Percentiles rank a stretch among this genome's conserved stretches.
Evolutionary conservation across 1,140 invertebrate species (phyloP).

Genomic region (Heliothis subflexa): DNA sequence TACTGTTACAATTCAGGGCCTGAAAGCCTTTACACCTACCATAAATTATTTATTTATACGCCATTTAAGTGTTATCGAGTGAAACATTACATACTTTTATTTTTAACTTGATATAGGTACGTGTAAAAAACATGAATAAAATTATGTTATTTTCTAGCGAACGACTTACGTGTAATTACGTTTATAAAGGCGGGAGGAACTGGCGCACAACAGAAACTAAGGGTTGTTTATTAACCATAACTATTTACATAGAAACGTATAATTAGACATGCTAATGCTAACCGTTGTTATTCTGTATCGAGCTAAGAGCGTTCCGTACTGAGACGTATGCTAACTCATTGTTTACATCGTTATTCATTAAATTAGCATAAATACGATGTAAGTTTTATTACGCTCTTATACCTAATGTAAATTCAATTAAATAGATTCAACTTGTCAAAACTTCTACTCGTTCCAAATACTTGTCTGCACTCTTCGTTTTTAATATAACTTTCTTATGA

Average conservation of each 20-base stretch:
- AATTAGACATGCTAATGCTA: slow-evolving; percentile 1
- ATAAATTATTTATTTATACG: too few relatives aligned
- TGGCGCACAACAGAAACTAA: neutral
- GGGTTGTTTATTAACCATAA: neutral
- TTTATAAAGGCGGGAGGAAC: neutral
- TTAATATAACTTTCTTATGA: neutral
- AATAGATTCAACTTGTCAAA: neutral
- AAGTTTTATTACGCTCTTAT: neutral
- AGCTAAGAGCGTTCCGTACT: neutral
- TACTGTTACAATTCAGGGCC: too few relatives aligned
- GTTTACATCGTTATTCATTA: neutral
- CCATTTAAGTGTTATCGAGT: too few relatives aligned
- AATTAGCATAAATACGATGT: neutral
- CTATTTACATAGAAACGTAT: neutral
- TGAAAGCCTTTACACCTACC: too few relatives aligned
- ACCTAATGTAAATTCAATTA: slow-evolving; percentile 6
- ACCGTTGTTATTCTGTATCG: slow-evolving; percentile 1
- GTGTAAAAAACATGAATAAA: too few relatives aligned
- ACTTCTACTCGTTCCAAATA: neutral
- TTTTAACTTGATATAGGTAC: too few relatives aligned
- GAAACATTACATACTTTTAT: too few relatives aligned
- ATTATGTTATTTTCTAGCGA: too few relatives aligned
- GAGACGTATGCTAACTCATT: neutral
- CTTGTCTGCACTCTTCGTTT: neutral
- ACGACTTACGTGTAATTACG: too few relatives aligned